Conservation (phyloP, 2,113 vertebrate genomes). For the Zootoca vivipara region DNA sequence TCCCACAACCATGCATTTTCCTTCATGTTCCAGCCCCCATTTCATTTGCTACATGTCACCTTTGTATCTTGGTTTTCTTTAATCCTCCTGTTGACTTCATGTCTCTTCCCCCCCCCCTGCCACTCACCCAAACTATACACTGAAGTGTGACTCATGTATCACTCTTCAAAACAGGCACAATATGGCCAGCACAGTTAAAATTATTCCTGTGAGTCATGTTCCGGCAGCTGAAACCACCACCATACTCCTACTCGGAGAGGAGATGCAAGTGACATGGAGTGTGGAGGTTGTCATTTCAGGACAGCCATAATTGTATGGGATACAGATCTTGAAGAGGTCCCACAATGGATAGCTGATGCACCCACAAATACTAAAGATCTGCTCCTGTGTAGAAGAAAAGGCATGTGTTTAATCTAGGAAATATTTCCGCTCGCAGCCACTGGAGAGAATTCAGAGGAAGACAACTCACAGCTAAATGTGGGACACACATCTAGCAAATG, state of each 20-base stretch:
- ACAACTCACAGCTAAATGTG: neutral
- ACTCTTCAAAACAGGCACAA: constrained; percentile 28
- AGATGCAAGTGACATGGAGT: neutral
- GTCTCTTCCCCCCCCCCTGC: neutral
- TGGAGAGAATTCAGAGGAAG: neutral
- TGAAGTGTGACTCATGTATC: constrained; percentile 7
- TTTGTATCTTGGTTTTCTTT: constrained; percentile 24
- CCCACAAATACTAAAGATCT: neutral
- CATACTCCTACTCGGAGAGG: neutral
- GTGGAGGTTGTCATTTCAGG: neutral
- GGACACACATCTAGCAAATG: too few relatives aligned
- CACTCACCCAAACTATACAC: neutral
- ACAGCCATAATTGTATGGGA: neutral
- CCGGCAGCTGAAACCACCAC: constrained; percentile 18
- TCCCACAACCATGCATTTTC: constrained; percentile 20
- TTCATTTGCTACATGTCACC: constrained; percentile 17
- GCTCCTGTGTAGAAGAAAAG: neutral
- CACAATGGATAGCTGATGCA: neutral
- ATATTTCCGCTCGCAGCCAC: neutral
- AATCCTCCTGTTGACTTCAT: neutral
- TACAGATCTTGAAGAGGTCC: neutral
- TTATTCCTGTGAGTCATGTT: constrained; percentile 17
- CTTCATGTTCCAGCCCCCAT: constrained; percentile 1
- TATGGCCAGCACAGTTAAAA: constrained; percentile 6
- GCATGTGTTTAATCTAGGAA: neutral